Evolutionary conservation across 1,140 invertebrate genomes (phyloP).

Genomic region (Zaprionus inermis): DNA sequence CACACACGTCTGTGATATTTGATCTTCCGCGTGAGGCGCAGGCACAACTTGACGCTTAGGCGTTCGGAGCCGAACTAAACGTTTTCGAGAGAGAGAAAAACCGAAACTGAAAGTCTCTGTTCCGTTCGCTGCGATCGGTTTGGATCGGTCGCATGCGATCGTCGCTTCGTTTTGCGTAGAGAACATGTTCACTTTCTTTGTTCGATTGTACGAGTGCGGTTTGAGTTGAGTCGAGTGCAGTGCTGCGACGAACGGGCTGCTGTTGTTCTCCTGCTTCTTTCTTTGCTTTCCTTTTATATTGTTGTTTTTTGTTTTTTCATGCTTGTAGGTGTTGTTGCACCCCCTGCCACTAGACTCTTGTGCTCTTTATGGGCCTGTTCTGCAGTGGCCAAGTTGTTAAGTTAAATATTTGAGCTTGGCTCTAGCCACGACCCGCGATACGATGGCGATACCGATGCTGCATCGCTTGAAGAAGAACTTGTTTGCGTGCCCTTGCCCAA

Average conservation of each 20-base stretch:
- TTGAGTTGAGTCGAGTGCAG: constrained; percentile 18
- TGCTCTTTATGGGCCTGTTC: constrained; percentile 72
- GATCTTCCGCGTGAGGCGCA: constrained; percentile 42
- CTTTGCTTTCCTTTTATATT: constrained; percentile 4
- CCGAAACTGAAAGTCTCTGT: constrained; percentile 73
- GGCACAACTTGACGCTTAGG: constrained; percentile 70
- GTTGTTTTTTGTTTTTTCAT: background rate
- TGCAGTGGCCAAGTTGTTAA: constrained; percentile 71
- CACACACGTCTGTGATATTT: constrained; percentile 31
- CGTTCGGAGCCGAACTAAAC: constrained; percentile 75
- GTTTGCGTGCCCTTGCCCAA: constrained; percentile 68
- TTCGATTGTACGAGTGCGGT: no score
- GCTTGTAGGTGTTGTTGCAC: background rate
- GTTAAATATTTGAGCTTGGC: constrained; percentile 74
- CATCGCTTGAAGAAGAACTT: constrained; percentile 46
- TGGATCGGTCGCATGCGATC: constrained; percentile 29
- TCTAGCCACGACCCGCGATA: constrained; percentile 25
- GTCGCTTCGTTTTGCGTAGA: constrained; percentile 8
- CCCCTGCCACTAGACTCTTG: constrained; percentile 41
- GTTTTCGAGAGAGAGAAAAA: background rate
- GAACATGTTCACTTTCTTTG: constrained; percentile 73
- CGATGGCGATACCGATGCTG: background rate
- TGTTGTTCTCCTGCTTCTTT: constrained; percentile 10
- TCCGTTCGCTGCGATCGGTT: constrained; percentile 25
- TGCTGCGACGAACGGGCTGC: constrained; percentile 11